phyloP scores from a whole-genome alignment of 2,113 vertebrate genomes.

The Coryphaenoides rupestris region DNA sequence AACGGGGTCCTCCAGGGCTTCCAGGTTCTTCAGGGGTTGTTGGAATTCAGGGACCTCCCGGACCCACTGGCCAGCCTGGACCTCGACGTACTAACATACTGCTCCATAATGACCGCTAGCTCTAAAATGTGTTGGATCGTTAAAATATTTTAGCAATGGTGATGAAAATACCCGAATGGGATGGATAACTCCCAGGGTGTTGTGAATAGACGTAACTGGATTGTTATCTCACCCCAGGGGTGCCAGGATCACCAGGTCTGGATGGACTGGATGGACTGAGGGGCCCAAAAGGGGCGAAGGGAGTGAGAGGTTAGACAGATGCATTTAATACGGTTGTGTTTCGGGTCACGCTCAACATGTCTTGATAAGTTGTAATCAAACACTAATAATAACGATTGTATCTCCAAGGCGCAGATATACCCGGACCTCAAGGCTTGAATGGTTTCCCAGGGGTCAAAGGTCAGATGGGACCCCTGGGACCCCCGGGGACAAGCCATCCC shows the following conservation, averaged over 20 bases:
- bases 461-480: constrained; percentile 24
- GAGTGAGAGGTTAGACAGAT: constrained; percentile 35
- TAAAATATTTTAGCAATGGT: background rate
- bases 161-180: no score
- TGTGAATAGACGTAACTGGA: no score
- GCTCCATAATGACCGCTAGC: background rate
- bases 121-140: background rate
- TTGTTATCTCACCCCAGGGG: constrained; percentile 32
- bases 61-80: constrained; percentile 40
- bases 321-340: background rate
- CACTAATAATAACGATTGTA: background rate
- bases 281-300: constrained; percentile 55
- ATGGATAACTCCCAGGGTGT: no score
- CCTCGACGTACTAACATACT: constrained; percentile 31
- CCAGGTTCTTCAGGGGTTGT: constrained; percentile 39
- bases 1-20: constrained; percentile 29
- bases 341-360: background rate
- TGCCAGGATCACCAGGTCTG: constrained; percentile 45
- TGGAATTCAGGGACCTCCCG: constrained; percentile 33
- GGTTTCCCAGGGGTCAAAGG: constrained; percentile 55
- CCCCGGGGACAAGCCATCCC: constrained; percentile 12
- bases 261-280: constrained; percentile 58
- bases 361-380: background rate
- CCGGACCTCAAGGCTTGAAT: constrained; percentile 35
- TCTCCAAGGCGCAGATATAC: constrained; percentile 18